Base-by-base conservation (phyloP, 2,888 invertebrate genomes). In the Hirtodrosophila trivittata region DNA sequence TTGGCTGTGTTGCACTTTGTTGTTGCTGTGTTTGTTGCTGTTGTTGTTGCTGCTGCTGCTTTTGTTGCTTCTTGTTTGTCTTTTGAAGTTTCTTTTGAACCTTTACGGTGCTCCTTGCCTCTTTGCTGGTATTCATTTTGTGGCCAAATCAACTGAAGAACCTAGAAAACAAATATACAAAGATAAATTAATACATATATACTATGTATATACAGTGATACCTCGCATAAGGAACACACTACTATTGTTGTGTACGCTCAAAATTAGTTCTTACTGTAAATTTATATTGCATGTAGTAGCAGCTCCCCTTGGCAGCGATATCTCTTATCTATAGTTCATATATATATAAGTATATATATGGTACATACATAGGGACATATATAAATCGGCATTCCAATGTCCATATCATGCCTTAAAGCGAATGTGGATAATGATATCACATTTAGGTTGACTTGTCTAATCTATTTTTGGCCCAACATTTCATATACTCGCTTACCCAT, bases 31-130 rank as follows among this genome's bases (percentile, higher is more conserved):
- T 37, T 30, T 35, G 51, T 13, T 54, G 39, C 4, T 47, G 46
- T 28, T 63, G 30, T 37, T 63, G 92, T n/a, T 54, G 59, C 9
- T 68, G 86, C 13, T 76, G 75, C 41, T 81, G 62, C 32, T 67
- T 63, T 35, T 78, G 85, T 57, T 88, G 88, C 57, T 84, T 87
- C 58, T 85, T 89, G 51, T 69, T 77, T 39, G 81, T 69, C 64
- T 86, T 91, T 59, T 92, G 87, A 58, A 89, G 91, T 85, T 92
- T 91, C 83, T 90, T 91, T 47, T 92, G 91, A 54, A 90, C 91
- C 89, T 68, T 91, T 87, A 87, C 87, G 81, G 68, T 91, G 65
- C 64, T 91, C 77, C 84, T 81, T 37, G 73, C 66, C 60, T 89
- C 85, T 73, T 77, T 83, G 54, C 33, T 64, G 87, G 86, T 62